These are phyloP conservation scores for Salvelinus fontinalis DNA, from an alignment of 2,113 vertebrate genomes.

Conservation along the genomic window DNA sequence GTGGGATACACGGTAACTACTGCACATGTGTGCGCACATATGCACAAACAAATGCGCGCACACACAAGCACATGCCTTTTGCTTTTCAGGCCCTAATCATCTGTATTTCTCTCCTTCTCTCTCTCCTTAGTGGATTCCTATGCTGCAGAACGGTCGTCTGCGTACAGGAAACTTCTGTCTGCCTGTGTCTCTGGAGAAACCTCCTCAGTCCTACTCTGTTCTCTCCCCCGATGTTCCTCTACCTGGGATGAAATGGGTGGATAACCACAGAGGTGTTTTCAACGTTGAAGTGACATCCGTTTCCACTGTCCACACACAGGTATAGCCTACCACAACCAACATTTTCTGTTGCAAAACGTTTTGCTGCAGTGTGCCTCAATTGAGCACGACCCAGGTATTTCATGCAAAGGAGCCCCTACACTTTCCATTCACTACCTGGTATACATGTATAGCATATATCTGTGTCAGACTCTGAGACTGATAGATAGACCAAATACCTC, in stretches of 20 bases:
- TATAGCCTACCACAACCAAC: constrained; percentile 44
- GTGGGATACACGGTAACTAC: constrained; percentile 90
- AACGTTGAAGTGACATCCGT: constrained; percentile 93
- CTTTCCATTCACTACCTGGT: no score
- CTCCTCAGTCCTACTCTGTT: constrained; percentile 95
- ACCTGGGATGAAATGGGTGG: constrained; percentile 99
- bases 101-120: neutral
- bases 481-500: neutral
- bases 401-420: no score
- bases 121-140: constrained; percentile 90
- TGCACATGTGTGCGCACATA: neutral
- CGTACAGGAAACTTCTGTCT: constrained; percentile 95
- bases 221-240: constrained; percentile 97
- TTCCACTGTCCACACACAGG: constrained; percentile 94
- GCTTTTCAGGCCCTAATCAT: neutral
- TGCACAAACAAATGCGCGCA: no score
- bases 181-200: constrained; percentile 95
- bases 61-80: neutral
- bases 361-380: no score
- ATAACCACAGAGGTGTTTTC: constrained; percentile 98
- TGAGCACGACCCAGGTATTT: no score
- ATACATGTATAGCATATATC: neutral
- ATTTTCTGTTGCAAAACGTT: no score
- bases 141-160: constrained; percentile 94
- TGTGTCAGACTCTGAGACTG: neutral